Conservation (phyloP, 2,888 invertebrate species). For the Anorthoa munda region DNA sequence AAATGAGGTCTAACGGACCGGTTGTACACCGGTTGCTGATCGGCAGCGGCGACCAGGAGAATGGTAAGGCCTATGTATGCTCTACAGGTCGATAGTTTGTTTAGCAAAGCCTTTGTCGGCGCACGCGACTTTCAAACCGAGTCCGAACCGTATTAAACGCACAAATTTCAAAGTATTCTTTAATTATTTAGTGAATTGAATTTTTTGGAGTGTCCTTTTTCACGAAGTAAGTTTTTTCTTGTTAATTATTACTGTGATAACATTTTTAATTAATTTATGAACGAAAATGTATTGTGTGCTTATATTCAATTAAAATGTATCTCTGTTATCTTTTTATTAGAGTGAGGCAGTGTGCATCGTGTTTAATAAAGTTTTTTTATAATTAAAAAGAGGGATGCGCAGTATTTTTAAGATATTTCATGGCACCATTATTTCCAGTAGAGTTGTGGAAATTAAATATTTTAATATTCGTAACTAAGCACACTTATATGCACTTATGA, state of each 20-base stretch:
- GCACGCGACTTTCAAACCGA: constrained; percentile 71
- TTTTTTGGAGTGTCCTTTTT: constrained; percentile 40
- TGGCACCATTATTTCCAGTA: background rate
- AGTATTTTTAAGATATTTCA: background rate
- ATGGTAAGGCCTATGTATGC: constrained; percentile 68
- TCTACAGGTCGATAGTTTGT: constrained; percentile 70
- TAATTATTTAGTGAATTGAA: constrained; percentile 33
- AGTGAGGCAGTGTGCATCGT: background rate
- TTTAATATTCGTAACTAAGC: background rate
- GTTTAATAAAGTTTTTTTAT: constrained; percentile 8
- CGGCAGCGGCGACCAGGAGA: constrained; percentile 64
- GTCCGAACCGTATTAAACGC: constrained; percentile 20
- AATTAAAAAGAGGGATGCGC: background rate
- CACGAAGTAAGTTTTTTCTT: constrained; percentile 53
- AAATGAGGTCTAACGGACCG: constrained; percentile 69
- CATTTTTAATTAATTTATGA: constrained; percentile 24
- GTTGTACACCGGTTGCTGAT: constrained; percentile 62
- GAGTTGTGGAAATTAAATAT: background rate
- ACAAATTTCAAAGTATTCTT: constrained; percentile 35
- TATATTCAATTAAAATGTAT: constrained; percentile 16
- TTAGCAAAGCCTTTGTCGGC: constrained; percentile 71
- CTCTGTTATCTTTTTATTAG: constrained; percentile 21
- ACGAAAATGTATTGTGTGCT: constrained; percentile 10
- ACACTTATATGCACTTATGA: background rate
- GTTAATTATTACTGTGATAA: constrained; percentile 34